Evolutionary conservation across 2,888 invertebrate genomes (phyloP).

Genomic region (Onchidella celtica): DNA sequence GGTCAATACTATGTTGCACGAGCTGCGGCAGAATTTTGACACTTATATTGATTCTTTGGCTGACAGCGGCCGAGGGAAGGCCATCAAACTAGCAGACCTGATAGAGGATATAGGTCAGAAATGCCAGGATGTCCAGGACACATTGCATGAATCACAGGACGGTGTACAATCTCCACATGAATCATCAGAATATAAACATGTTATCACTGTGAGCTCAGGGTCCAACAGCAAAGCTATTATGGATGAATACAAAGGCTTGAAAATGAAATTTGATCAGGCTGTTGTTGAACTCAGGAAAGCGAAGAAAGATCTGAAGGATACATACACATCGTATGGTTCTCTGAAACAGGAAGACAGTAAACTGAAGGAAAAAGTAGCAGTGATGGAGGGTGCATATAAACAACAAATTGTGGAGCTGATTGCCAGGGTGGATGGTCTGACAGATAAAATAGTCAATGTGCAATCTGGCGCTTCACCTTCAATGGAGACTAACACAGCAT

Average conservation of each 20-base stretch:
- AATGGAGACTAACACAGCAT: background rate
- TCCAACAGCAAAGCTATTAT: slow-evolving; percentile 51
- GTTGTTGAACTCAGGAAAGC: slow-evolving; percentile 65
- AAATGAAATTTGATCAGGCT: slow-evolving; percentile 65
- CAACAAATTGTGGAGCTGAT: slow-evolving; percentile 87
- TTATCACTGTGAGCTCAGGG: slow-evolving; percentile 52
- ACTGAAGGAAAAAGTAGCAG: slow-evolving; percentile 82
- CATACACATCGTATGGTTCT: slow-evolving; percentile 59
- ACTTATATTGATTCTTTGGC: slow-evolving; percentile 58
- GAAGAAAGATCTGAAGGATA: slow-evolving; percentile 63
- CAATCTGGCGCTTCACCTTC: slow-evolving; percentile 23
- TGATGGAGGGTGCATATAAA: slow-evolving; percentile 83
- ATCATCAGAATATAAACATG: slow-evolving; percentile 50
- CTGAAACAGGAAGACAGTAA: slow-evolving; percentile 62
- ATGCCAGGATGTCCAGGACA: slow-evolving; percentile 65
- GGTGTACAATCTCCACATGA: background rate
- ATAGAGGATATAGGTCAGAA: slow-evolving; percentile 65
- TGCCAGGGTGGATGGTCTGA: slow-evolving; percentile 90
- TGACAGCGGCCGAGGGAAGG: slow-evolving; percentile 55
- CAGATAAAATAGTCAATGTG: slow-evolving; percentile 85
- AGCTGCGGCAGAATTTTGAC: slow-evolving; percentile 63
- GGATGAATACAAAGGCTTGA: slow-evolving; percentile 60
- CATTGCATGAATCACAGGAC: slow-evolving; percentile 60
- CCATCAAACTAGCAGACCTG: slow-evolving; percentile 59
- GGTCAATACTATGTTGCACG: slow-evolving; percentile 60